Base-by-base conservation (phyloP, 2,888 invertebrate species). In the Yponomeuta plumbellus region DNA sequence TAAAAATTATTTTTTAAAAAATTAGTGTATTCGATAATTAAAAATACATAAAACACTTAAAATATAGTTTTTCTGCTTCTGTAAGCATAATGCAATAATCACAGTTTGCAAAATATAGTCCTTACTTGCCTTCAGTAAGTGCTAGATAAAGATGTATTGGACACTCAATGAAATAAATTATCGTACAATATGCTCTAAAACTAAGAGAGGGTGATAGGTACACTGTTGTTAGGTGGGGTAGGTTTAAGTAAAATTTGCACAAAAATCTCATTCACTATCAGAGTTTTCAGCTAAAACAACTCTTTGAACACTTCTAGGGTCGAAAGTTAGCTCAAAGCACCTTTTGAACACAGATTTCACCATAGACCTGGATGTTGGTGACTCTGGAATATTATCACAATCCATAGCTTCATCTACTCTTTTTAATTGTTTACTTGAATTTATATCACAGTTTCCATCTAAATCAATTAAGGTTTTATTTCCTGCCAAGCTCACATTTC, bases 281-380 rank as follows among this genome's bases (percentile, higher is more conserved):
- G 96, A 95, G 78, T 95, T 94, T 68, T 93, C 93, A n/a, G 94
- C 95, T 73, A 95, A 88, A 59, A 95, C 86, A 64, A 85, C 85
- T 72, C 93, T 92, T 70, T 91, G 92, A 57, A 94, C 91, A 68
- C 92, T 92, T 71, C 89, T 88, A 11, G 93, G 92, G 73, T 94
- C 92, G 75, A 93, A 94, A n/a, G 96, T 95, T 61, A 92, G 87
- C 81, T 96, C 94, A 81, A 95, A 95, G 79, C 96, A 96, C 68
- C 95, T 92, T 69, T 93, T 93, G 75, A 96, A 96, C 66, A 96
- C 93, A 0, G 92, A 86, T 76, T 93, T 92, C 0, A 94, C 93
- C 69, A 88, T 89, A 64, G 90, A 92, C 26, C 91, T 93, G 6
- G 92, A 89, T 67, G 93, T 88, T 10, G 95, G 94, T 6, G 94